A percentile compares a stretch with the other conserved stretches of the same genome.
These are phyloP conservation scores for Heliconius erato DNA, from an alignment of 2,888 invertebrate genomes.

Conservation along the genomic window DNA sequence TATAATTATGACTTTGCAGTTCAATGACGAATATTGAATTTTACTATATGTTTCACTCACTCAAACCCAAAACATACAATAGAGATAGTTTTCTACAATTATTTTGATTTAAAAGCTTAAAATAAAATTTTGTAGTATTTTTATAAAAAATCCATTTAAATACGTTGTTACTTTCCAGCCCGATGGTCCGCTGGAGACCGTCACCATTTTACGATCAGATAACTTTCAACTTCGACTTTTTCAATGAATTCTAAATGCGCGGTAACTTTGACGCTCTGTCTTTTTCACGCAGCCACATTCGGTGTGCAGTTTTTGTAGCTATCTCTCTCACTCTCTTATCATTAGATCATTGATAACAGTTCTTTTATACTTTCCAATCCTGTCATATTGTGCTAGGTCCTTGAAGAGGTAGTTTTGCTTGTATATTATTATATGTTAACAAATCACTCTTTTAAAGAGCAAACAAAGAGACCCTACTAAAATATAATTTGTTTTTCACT, in stretches of 20 bases:
- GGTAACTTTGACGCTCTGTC: slow-evolving; percentile 53
- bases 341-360: slow-evolving; percentile 23
- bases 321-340: slow-evolving; percentile 12
- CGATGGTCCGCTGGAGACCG: slow-evolving; percentile 48
- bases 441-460: neutral
- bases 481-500: neutral
- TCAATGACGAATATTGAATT: too few relatives aligned
- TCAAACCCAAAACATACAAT: too few relatives aligned
- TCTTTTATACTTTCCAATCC: slow-evolving; percentile 8
- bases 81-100: too few relatives aligned
- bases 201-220: slow-evolving; percentile 79
- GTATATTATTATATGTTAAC: slow-evolving; percentile 8
- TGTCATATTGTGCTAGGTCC: slow-evolving; percentile 10
- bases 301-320: neutral
- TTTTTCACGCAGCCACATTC: slow-evolving; percentile 53
- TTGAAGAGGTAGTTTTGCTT: slow-evolving; percentile 26
- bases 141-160: neutral
- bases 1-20: too few relatives aligned
- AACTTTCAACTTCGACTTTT: slow-evolving; percentile 81
- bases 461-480: neutral
- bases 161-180: neutral
- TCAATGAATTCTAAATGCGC: slow-evolving; percentile 86
- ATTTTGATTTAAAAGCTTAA: neutral
- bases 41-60: too few relatives aligned
- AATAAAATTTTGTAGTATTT: slow-evolving; percentile 6